phyloP scores from a whole-genome alignment of 1,140 invertebrate species.

The Rhyacophila brunnea region DNA sequence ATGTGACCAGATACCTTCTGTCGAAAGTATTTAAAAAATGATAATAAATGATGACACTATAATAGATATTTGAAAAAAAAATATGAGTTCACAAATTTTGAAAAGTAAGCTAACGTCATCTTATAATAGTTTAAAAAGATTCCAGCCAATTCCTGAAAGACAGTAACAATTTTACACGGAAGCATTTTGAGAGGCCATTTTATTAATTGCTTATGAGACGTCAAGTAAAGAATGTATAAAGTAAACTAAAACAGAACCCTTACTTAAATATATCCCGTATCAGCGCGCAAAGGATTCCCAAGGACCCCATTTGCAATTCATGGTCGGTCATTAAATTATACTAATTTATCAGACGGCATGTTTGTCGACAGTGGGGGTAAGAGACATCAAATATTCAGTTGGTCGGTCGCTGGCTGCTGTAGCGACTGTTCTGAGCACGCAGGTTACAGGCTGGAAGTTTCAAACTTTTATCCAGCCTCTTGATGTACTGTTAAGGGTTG shows the following conservation, averaged over 20 bases:
- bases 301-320: constrained; percentile 18
- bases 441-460: neutral
- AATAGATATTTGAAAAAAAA: too few species aligned
- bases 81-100: too few species aligned
- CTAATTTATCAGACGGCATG: constrained; percentile 31
- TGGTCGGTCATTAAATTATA: constrained; percentile 32
- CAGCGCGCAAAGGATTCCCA: too few species aligned
- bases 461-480: neutral
- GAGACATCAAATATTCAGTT: constrained; percentile 30
- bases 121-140: too few species aligned
- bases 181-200: neutral
- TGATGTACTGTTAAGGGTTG: constrained; percentile 6
- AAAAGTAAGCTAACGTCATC: too few species aligned
- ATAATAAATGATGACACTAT: too few species aligned
- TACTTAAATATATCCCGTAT: neutral
- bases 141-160: too few species aligned
- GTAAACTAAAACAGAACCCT: constrained; percentile 1
- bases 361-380: constrained; percentile 18
- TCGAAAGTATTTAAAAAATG: too few species aligned
- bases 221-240: neutral
- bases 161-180: too few species aligned
- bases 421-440: neutral
- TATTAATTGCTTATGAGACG: too few species aligned
- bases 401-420: neutral
- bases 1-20: too few species aligned